Evolutionary conservation across 2,888 invertebrate genomes (phyloP).

Genomic region (Eupithecia centaureata): DNA sequence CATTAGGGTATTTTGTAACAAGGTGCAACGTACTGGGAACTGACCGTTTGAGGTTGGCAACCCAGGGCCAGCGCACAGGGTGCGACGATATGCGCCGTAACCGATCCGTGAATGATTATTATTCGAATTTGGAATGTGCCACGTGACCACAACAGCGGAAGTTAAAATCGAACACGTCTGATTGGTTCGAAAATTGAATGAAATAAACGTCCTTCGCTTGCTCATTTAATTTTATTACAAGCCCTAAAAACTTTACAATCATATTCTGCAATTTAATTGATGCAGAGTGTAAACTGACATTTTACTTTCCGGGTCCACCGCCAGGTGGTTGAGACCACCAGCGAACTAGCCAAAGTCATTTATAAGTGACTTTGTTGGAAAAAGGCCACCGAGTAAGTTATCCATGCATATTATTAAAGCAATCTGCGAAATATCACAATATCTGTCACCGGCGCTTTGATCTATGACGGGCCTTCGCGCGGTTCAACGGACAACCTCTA

Average conservation of each 20-base stretch:
- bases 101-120: conserved; percentile 72
- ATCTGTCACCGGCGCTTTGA: conserved; percentile 79
- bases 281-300: conserved; percentile 67
- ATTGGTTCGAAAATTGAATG: conserved; percentile 59
- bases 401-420: conserved; percentile 76
- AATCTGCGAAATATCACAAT: conserved; percentile 78
- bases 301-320: conserved; percentile 71
- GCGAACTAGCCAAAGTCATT: conserved; percentile 77
- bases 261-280: conserved; percentile 39
- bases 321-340: conserved; percentile 70
- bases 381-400: conserved; percentile 75
- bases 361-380: conserved; percentile 73
- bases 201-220: conserved; percentile 48
- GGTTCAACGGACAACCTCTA: conserved; percentile 17
- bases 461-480: conserved; percentile 49
- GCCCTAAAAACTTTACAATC: conserved; percentile 28
- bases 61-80: conserved; percentile 54
- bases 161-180: conserved; percentile 56
- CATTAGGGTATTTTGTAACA: conserved; percentile 75
- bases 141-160: conserved; percentile 61
- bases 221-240: conserved; percentile 33
- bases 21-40: conserved; percentile 75
- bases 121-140: conserved; percentile 64
- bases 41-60: conserved; percentile 71
- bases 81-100: conserved; percentile 54